Base-by-base conservation (phyloP, 2,797 vertebrate species). In the Oceanodroma leucorhoa region DNA sequence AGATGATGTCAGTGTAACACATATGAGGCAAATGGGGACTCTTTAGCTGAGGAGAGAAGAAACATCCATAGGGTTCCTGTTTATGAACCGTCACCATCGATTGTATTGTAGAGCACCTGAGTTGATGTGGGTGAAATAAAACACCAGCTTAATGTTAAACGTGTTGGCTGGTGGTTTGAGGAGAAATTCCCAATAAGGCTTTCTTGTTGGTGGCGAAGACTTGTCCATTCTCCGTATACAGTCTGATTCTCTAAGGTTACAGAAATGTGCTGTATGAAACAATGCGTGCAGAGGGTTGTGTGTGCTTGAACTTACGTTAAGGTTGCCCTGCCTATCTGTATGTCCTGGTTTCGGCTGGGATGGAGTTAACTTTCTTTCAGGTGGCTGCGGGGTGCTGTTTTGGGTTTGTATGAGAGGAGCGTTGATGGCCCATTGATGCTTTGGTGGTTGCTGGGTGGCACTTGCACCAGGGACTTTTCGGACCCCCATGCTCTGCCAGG, bases 151-250 rank as follows among this genome's bases (percentile, higher is more conserved):
- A 34, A 53, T 7, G n/a, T 51, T 79, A 32, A 78, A 71, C 13
- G 43, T 4, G 26, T 57, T 84, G 70, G 16, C 16, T 71, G 11
- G 45, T 69, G 62, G 26, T 58, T 85, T 83, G 58, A 38, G 36
- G 60, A 94, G 72, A 62, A 62, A 45, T 77, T 90, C 40, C 71
- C 40, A 43, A 0, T 27, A 62, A n/a, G 26, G 22, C 21, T 89
- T 76, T 51, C 16, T 46, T 69, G 2, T 64, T 84, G 26, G 54
- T 61, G 65, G 46, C 50, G 58, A 50, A 61, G 70, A 53, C 5
- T 12, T 45, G 11, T 2, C 10, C 5, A 11, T 60, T 79, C 15
- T 70, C 66, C 1, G 0, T 32, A 6, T 1, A 34, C 38, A 38
- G 51, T 32, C 40, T 54, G 51, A 43, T 36, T 65, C 57, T 81